Conservation (phyloP, 2,113 vertebrate genomes). For the Colius striatus region DNA sequence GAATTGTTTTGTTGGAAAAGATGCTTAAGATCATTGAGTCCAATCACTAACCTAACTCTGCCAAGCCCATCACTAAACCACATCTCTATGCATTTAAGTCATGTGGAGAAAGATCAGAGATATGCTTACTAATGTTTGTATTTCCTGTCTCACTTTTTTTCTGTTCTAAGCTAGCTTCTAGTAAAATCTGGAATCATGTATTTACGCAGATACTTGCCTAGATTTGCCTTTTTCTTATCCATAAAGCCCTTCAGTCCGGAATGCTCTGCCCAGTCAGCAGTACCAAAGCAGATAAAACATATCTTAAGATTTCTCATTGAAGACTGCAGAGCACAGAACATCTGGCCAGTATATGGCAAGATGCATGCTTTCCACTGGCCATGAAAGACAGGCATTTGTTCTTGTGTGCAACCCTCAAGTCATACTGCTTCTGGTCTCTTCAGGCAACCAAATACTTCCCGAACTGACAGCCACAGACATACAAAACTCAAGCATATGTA, state of each 20-base stretch:
- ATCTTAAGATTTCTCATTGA: background rate
- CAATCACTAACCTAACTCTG: too few relatives aligned
- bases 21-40: too few relatives aligned
- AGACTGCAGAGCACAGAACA: background rate
- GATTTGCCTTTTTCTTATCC: background rate
- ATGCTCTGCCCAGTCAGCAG: background rate
- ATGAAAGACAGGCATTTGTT: background rate
- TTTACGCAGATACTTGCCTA: fast-evolving
- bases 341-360: background rate
- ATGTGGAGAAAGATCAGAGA: background rate
- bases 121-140: background rate
- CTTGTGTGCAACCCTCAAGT: background rate
- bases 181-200: background rate
- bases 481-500: background rate
- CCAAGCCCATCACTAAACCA: too few relatives aligned
- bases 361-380: background rate
- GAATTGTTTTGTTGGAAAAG: too few relatives aligned
- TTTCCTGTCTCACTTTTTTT: background rate
- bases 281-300: background rate
- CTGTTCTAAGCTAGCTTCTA: background rate
- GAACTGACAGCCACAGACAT: too few relatives aligned
- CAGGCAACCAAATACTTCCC: background rate
- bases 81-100: background rate
- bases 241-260: background rate
- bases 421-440: background rate